These are phyloP conservation scores for Maniola hyperantus DNA, from an alignment of 2,888 invertebrate species.

Conservation along the genomic window DNA sequence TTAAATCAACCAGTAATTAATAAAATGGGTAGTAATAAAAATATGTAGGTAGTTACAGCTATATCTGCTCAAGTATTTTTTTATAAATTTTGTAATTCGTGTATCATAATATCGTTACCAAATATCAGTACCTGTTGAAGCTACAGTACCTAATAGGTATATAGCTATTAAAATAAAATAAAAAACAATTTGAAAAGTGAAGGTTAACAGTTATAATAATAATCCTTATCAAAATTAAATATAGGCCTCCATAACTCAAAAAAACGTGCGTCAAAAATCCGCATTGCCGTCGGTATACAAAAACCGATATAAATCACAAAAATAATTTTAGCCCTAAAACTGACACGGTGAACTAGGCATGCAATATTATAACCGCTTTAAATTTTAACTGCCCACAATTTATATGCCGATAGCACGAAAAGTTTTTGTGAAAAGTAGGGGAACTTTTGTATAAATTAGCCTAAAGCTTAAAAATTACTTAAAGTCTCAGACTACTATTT, in stretches of 20 bases:
- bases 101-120: no score
- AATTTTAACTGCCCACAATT: constrained; percentile 38
- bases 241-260: constrained; percentile 28
- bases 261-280: constrained; percentile 30
- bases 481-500: neutral
- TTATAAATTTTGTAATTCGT: no score
- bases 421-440: constrained; percentile 21
- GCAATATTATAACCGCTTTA: constrained; percentile 38
- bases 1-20: no score
- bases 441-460: constrained; percentile 25
- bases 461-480: constrained; percentile 2
- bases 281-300: constrained; percentile 29
- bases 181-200: neutral
- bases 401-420: constrained; percentile 38
- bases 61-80: no score
- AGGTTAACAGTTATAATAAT: constrained; percentile 15
- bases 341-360: constrained; percentile 40
- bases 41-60: no score
- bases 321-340: constrained; percentile 42
- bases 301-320: constrained; percentile 38
- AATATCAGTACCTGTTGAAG: no score
- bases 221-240: constrained; percentile 29
- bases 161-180: no score
- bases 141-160: no score
- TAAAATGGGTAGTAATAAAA: no score